Percentiles rank a stretch among this genome's conserved stretches.
phyloP scores from a whole-genome alignment of 2,113 vertebrate species.

The Grammomys surdaster region DNA sequence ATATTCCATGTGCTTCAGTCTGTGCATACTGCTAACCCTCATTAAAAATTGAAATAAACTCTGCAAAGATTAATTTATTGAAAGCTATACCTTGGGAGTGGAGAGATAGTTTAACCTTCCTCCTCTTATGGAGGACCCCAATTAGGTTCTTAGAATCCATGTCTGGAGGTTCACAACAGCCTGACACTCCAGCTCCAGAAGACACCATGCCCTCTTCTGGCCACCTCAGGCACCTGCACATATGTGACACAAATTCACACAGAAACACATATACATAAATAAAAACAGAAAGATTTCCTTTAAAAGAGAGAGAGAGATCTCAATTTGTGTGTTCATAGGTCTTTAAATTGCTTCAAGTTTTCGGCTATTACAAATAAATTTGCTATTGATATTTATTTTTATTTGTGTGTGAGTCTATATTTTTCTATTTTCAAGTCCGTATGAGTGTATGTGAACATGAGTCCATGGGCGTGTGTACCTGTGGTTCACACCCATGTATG shows the following conservation, averaged over 20 bases:
- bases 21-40: neutral
- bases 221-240: neutral
- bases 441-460: neutral
- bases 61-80: neutral
- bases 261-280: neutral
- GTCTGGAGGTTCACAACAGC: neutral
- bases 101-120: neutral
- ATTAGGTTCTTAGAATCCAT: neutral
- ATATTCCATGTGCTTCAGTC: neutral
- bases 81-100: neutral
- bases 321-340: neutral
- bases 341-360: conserved; percentile 1
- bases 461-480: too few relatives aligned
- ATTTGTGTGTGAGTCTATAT: neutral
- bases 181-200: too few relatives aligned
- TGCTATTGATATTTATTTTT: neutral
- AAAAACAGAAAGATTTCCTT: neutral
- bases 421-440: neutral
- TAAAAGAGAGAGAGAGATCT: neutral
- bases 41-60: neutral
- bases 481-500: neutral
- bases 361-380: neutral
- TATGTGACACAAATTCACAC: neutral
- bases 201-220: neutral
- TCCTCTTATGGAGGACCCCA: neutral